These are phyloP conservation scores for Mycetomoellerius zeteki DNA, from an alignment of 1,140 invertebrate genomes.

Conservation along the genomic window DNA sequence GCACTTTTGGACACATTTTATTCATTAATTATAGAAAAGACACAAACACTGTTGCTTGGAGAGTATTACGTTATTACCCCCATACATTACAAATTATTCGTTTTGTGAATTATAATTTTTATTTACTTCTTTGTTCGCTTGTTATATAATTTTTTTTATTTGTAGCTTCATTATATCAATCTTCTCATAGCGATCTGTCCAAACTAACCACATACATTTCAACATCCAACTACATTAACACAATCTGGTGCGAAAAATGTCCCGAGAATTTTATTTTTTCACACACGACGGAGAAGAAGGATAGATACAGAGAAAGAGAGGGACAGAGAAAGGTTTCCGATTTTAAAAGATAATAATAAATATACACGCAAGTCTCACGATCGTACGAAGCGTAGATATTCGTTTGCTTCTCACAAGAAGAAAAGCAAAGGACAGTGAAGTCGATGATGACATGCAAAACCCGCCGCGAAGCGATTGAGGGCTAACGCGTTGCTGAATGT, in stretches of 20 bases:
- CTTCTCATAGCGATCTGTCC: not conserved
- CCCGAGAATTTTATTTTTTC: slow-evolving; percentile 81
- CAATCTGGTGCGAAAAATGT: slow-evolving; percentile 27
- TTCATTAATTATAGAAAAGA: slow-evolving; percentile 41
- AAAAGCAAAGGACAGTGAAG: not conserved
- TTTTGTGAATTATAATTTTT: slow-evolving; percentile 2
- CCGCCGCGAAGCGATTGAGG: not conserved
- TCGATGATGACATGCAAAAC: slow-evolving; percentile 18
- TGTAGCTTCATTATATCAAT: not conserved
- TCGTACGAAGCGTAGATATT: slow-evolving; percentile 42
- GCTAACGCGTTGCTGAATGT: slow-evolving; percentile 20
- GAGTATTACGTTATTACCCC: not conserved
- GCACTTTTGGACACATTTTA: slow-evolving; percentile 26
- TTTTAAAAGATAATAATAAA: slow-evolving; percentile 52
- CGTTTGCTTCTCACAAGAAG: slow-evolving; percentile 62
- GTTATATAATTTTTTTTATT: not conserved
- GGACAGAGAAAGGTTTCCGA: slow-evolving; percentile 71
- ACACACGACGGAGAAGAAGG: slow-evolving; percentile 66
- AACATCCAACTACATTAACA: slow-evolving; percentile 8
- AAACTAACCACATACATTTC: slow-evolving; percentile 23
- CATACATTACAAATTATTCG: slow-evolving; percentile 9
- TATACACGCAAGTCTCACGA: slow-evolving; percentile 32
- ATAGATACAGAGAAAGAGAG: slow-evolving; percentile 26
- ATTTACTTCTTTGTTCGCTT: not conserved
- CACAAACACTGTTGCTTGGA: not conserved